A percentile compares a stretch with the other conserved stretches of the same genome.
Evolutionary conservation across 2,888 invertebrate species (phyloP).

Genomic region (Aleiodes alternator): DNA sequence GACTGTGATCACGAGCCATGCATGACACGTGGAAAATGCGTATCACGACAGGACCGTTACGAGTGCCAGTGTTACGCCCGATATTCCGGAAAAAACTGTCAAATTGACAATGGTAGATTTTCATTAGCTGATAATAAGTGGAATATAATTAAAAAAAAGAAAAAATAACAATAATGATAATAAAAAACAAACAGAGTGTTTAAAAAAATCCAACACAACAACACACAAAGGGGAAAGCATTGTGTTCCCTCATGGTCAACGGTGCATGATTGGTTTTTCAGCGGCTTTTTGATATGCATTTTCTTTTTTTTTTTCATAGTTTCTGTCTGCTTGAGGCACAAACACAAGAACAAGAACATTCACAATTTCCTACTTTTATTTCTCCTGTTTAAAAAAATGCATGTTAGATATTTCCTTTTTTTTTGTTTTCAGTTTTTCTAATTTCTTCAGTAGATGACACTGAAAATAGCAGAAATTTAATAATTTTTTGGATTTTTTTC

Average conservation of each 20-base stretch:
- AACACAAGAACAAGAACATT: background rate
- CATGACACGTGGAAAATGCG: slow-evolving; percentile 88
- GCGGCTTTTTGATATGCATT: background rate
- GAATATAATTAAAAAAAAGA: background rate
- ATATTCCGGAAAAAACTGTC: slow-evolving; percentile 92
- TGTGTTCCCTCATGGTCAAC: slow-evolving; percentile 52
- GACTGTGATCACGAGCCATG: slow-evolving; percentile 88
- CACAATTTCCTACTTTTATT: slow-evolving; percentile 8
- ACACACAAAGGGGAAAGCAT: slow-evolving; percentile 3
- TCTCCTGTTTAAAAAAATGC: no score
- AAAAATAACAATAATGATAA: background rate
- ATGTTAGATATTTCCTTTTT: no score
- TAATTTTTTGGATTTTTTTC: no score
- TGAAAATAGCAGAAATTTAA: no score
- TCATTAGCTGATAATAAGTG: slow-evolving; percentile 41
- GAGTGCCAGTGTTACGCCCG: slow-evolving; percentile 90
- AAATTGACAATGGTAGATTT: slow-evolving; percentile 81
- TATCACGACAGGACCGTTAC: slow-evolving; percentile 86
- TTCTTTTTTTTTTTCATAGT: background rate
- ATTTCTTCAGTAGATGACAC: background rate
- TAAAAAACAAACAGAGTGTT: no score
- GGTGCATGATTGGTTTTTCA: slow-evolving; percentile 35
- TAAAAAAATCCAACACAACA: background rate
- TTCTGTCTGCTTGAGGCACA: no score
- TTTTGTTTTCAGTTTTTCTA: no score